Evolutionary conservation across 30 jellyfish, hydroid and myxozoan species (phyloP), one percentile per base, ranked within the genome.

Genomic region (Rhopilema esculentum): DNA sequence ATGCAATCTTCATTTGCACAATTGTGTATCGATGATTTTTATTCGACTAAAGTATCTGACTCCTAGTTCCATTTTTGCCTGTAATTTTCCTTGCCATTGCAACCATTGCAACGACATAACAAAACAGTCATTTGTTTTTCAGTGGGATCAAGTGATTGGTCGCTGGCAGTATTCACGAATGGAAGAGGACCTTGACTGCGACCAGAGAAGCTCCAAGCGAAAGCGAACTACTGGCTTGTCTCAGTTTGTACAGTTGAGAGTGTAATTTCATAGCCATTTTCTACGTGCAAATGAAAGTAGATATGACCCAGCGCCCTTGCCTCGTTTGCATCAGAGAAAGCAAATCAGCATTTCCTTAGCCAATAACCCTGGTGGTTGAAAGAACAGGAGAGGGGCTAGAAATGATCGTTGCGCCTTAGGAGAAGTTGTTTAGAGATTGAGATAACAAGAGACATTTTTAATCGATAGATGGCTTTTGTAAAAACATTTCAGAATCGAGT

Each of bases 141-240:
- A 92, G 98, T 92, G 98, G 98, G 98, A 92, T 50, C 81, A 68
- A 65, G 70, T 92, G 7, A 77, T 92, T 26, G 95, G 97, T 15
- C 86, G 86, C 51, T 92, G 98, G 98, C 91, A 82, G 50, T 92
- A 27, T 67, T 49, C 76, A 31, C 91, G 95, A 28, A 27, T 67
- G 19, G 65, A 68, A 0, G 88, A 66, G 9, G 91, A 92, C 21
- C 82, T 79, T 16, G 94, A 92, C 69, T 68, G 61, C 30, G 27
- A 19, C 62, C 8, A 17, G 48, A 64, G 69, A 31, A 74, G 57
- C 48, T 62, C 94, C 26, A 85, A 85, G 49, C 87, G 87, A 52
- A 73, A 66, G 51, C 78, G 89, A 15, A 85, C 90, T 7, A 29
- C 85, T 40, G 57, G 57, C 12, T 12, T 40, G 12, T 40, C 57